Conservation (phyloP, 2,113 vertebrate species). For the Stegastes partitus region DNA sequence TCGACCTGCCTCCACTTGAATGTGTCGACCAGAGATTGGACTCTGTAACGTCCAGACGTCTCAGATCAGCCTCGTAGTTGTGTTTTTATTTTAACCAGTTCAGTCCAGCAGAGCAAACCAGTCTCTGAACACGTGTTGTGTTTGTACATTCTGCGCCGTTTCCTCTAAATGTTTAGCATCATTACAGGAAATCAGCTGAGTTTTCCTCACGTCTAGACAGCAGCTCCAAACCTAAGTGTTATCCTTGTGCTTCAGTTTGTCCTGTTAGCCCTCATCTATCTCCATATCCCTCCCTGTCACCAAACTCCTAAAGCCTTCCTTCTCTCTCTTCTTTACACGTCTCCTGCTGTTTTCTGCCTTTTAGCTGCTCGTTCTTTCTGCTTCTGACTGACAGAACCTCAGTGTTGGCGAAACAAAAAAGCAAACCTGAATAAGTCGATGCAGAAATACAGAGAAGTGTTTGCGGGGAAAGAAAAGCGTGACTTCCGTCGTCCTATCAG, state of each 20-base stretch:
- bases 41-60: too few species aligned
- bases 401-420: constrained; percentile 27
- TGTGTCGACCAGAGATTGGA: too few species aligned
- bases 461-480: not conserved
- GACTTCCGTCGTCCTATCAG: constrained; percentile 25
- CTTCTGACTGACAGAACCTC: constrained; percentile 41
- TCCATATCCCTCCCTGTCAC: constrained; percentile 8
- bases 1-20: too few species aligned
- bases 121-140: not conserved
- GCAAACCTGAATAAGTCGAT: constrained; percentile 23
- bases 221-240: not conserved
- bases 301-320: not conserved
- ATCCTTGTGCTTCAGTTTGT: not conserved
- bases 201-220: constrained; percentile 23
- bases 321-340: not conserved
- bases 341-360: constrained; percentile 5
- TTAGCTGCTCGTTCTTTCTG: constrained; percentile 41
- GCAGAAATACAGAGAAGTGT: not conserved
- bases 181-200: not conserved
- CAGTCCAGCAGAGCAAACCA: too few species aligned
- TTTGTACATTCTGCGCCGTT: not conserved
- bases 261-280: not conserved
- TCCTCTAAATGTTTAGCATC: not conserved
- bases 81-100: too few species aligned
- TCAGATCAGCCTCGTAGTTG: too few species aligned